Conservation (phyloP, 2,888 invertebrate species). For the Sarcophaga carnaria region DNA sequence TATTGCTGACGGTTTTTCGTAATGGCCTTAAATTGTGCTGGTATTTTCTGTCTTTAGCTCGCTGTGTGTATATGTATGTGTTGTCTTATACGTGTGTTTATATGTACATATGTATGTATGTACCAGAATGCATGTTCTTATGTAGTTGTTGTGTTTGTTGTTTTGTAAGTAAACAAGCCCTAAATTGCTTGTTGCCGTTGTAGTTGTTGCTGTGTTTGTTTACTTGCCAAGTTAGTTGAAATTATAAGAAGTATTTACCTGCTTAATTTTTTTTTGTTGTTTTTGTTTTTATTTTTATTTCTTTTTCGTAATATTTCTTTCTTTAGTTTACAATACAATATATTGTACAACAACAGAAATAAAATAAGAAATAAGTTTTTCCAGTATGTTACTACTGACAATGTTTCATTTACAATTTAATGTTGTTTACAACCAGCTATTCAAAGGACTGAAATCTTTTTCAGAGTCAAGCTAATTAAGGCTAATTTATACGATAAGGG, state of each 20-base stretch:
- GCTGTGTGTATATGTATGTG: constrained; percentile 12
- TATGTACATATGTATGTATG: not conserved
- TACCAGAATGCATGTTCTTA: not conserved
- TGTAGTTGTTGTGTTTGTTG: constrained; percentile 33
- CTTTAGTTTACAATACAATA: constrained; percentile 30
- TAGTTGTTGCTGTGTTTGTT: constrained; percentile 33
- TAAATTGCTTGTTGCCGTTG: constrained; percentile 57
- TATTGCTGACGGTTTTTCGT: constrained; percentile 40
- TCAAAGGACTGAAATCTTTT: constrained; percentile 1
- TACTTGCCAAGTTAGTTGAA: constrained; percentile 38
- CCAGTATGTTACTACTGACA: not conserved
- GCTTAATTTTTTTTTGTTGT: not conserved
- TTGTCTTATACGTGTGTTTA: not conserved
- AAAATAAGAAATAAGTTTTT: constrained; percentile 24
- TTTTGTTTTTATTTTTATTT: not conserved
- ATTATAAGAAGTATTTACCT: constrained; percentile 49
- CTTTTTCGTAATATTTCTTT: not conserved
- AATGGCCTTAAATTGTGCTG: constrained; percentile 50
- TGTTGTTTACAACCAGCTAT: not conserved
- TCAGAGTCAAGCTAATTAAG: too few relatives aligned
- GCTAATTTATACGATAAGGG: too few relatives aligned
- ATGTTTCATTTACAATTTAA: constrained; percentile 2
- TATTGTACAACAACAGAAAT: not conserved
- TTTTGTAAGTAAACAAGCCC: constrained; percentile 57
- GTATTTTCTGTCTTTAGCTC: constrained; percentile 1